Percentiles rank a stretch among this genome's conserved stretches.
phyloP scores from a whole-genome alignment of 2,797 vertebrate species.

The Notamacropus eugenii region DNA sequence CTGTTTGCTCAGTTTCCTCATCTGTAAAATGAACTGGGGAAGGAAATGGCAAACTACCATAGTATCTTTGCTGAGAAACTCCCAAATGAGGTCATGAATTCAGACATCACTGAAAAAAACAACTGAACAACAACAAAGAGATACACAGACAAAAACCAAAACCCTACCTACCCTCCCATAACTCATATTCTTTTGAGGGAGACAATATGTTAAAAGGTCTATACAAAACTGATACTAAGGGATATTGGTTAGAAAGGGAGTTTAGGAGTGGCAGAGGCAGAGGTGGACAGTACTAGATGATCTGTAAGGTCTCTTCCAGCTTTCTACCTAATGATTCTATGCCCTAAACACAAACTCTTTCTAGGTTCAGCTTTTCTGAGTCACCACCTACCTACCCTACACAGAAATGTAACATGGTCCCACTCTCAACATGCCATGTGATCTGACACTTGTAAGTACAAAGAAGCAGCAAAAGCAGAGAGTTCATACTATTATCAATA shows the following conservation, averaged over 20 bases:
- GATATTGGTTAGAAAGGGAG: background rate
- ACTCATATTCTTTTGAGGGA: background rate
- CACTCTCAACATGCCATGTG: conserved; percentile 7
- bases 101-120: background rate
- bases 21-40: background rate
- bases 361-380: background rate
- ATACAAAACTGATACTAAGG: background rate
- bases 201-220: background rate
- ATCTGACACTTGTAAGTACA: background rate
- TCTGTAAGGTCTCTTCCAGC: background rate
- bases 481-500: background rate
- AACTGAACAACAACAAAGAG: background rate
- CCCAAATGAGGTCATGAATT: background rate
- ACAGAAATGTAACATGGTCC: background rate
- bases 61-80: background rate
- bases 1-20: background rate
- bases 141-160: background rate
- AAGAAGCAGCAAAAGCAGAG: background rate
- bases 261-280: fast-evolving
- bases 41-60: background rate
- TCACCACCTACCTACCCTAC: background rate
- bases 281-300: background rate
- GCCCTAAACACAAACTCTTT: background rate
- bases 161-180: background rate
- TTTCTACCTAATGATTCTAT: background rate